Evolutionary conservation across 2,888 invertebrate genomes (phyloP).

Genomic region (Agonum fuliginosum): DNA sequence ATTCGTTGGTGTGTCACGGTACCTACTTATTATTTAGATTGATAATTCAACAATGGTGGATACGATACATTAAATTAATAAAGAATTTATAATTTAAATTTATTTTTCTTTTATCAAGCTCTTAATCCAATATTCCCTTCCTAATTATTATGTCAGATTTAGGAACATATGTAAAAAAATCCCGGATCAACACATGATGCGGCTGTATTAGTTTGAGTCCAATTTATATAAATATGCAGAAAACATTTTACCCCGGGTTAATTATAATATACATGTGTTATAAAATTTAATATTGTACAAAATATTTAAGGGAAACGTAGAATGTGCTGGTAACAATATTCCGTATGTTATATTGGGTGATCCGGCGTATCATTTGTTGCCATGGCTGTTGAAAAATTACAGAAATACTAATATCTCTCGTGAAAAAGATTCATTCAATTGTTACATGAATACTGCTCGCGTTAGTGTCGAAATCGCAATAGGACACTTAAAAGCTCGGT

Average conservation of each 20-base stretch:
- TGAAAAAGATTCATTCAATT: background rate
- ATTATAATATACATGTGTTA: too few species aligned
- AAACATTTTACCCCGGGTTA: too few species aligned
- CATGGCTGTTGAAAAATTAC: background rate
- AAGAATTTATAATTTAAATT: too few species aligned
- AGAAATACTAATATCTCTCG: background rate
- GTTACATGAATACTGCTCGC: slow-evolving; percentile 52
- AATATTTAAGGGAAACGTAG: background rate
- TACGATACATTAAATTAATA: too few species aligned
- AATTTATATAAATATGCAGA: background rate
- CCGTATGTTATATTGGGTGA: background rate
- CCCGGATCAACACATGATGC: slow-evolving; percentile 57
- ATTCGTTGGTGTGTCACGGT: too few species aligned
- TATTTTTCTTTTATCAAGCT: too few species aligned
- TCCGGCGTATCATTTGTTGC: background rate
- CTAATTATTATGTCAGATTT: slow-evolving; percentile 48
- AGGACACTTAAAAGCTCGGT: slow-evolving; percentile 63
- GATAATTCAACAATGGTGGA: too few species aligned
- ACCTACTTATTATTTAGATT: too few species aligned
- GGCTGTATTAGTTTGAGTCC: slow-evolving; percentile 21
- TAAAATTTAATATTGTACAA: too few species aligned
- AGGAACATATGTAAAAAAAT: slow-evolving; percentile 42
- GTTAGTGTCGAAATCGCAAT: slow-evolving; percentile 64
- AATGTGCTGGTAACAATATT: background rate
- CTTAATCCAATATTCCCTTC: too few species aligned